Evolutionary conservation across 2,888 invertebrate species (phyloP).

Genomic region (Euplagia quadripunctaria): DNA sequence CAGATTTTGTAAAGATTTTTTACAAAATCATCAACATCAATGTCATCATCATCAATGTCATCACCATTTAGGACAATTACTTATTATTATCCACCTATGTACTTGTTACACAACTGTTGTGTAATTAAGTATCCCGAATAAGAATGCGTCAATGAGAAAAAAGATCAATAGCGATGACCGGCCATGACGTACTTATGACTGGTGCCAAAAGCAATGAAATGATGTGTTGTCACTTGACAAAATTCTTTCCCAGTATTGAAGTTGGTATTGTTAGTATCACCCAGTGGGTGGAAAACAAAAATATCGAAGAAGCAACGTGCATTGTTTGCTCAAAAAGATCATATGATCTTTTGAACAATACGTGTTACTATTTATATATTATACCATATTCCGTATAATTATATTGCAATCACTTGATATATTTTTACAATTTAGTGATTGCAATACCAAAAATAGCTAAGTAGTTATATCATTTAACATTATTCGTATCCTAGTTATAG

Average conservation of each 20-base stretch:
- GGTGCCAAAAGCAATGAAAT: constrained; percentile 45
- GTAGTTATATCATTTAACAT: too few species aligned
- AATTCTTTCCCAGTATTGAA: constrained; percentile 25
- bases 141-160: constrained; percentile 39
- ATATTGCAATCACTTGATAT: neutral
- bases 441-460: too few species aligned
- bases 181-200: constrained; percentile 44
- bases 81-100: neutral
- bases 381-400: too few species aligned
- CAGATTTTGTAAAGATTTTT: too few species aligned
- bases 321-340: neutral
- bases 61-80: too few species aligned
- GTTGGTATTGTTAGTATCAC: constrained; percentile 24
- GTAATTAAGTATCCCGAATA: constrained; percentile 20
- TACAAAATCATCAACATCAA: too few species aligned
- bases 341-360: neutral
- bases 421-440: too few species aligned
- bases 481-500: too few species aligned
- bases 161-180: constrained; percentile 52
- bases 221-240: constrained; percentile 39
- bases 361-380: neutral
- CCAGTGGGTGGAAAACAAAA: constrained; percentile 1
- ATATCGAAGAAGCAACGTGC: neutral
- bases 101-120: neutral
- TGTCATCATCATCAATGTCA: too few species aligned